A percentile compares a stretch with the other conserved stretches of the same genome.
phyloP scores from a whole-genome alignment of 2,888 invertebrate species.

The Lepidochitona cinerea region DNA sequence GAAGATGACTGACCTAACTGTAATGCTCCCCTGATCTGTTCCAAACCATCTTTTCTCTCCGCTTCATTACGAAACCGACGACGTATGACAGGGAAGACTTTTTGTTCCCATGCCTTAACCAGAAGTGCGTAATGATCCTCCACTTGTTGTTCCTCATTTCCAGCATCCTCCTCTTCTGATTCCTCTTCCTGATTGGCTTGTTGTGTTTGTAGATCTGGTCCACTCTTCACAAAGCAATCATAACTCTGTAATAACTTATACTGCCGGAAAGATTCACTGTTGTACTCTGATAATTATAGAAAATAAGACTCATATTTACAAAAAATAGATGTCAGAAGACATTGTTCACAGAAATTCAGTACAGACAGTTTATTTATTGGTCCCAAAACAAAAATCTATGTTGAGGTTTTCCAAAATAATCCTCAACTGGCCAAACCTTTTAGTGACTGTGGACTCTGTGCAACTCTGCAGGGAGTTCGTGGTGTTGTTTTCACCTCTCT shows the following conservation, averaged over 20 bases:
- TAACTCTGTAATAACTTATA: slow-evolving; percentile 64
- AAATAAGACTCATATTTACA: too few species aligned
- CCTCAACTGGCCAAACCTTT: slow-evolving; percentile 52
- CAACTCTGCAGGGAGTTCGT: slow-evolving; percentile 56
- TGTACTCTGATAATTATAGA: slow-evolving; percentile 59
- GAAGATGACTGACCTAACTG: slow-evolving; percentile 65
- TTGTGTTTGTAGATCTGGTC: slow-evolving; percentile 49
- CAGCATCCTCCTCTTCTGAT: slow-evolving; percentile 61
- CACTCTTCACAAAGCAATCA: slow-evolving; percentile 61
- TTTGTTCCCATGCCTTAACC: slow-evolving; percentile 71
- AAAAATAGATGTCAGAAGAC: too few species aligned
- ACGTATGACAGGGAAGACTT: slow-evolving; percentile 69
- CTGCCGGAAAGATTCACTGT: slow-evolving; percentile 52
- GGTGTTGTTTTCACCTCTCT: slow-evolving; percentile 34
- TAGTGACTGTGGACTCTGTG: slow-evolving; percentile 52
- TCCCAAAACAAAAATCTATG: too few species aligned
- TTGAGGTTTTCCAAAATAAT: too few species aligned
- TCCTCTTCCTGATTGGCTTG: slow-evolving; percentile 58
- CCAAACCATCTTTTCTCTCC: slow-evolving; percentile 70
- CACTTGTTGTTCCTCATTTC: slow-evolving; percentile 60
- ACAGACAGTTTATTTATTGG: too few species aligned
- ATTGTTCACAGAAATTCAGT: too few species aligned
- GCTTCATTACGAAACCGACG: slow-evolving; percentile 70
- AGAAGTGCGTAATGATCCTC: slow-evolving; percentile 70
- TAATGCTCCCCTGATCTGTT: slow-evolving; percentile 71